Evolutionary conservation across 2,113 vertebrate genomes (phyloP).

Genomic region (Pipra filicauda): DNA sequence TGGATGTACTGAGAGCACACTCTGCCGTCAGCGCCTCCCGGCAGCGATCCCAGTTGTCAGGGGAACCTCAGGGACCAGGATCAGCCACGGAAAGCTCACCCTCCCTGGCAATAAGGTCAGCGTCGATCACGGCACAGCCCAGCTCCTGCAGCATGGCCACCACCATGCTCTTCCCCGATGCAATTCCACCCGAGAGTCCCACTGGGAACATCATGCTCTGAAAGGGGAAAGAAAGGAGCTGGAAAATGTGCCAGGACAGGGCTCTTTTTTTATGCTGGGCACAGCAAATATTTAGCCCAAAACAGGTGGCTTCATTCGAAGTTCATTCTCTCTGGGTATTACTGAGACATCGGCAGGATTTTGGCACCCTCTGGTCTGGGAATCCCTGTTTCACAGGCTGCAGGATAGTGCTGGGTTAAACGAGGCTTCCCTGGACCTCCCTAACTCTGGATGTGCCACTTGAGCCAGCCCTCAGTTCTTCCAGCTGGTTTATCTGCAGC

Average conservation of each 20-base stretch:
- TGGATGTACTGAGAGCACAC: too few relatives aligned
- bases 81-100: constrained; percentile 63
- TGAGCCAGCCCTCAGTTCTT: background rate
- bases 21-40: too few relatives aligned
- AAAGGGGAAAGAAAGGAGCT: background rate
- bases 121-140: constrained; percentile 87
- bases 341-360: background rate
- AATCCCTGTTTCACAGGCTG: background rate
- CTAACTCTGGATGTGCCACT: background rate
- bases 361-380: background rate
- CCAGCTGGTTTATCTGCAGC: background rate
- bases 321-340: background rate
- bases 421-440: background rate
- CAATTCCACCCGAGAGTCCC: constrained; percentile 92
- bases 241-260: background rate
- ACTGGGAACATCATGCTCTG: constrained; percentile 90
- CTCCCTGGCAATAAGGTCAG: constrained; percentile 85
- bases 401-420: background rate
- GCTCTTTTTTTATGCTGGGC: background rate
- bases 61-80: background rate
- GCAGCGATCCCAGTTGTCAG: background rate
- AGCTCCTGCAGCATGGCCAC: constrained; percentile 87
- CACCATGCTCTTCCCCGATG: constrained; percentile 93
- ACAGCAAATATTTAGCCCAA: background rate
- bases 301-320: background rate